phyloP scores from a whole-genome alignment of 2,888 invertebrate species.

The Melolontha melolontha region DNA sequence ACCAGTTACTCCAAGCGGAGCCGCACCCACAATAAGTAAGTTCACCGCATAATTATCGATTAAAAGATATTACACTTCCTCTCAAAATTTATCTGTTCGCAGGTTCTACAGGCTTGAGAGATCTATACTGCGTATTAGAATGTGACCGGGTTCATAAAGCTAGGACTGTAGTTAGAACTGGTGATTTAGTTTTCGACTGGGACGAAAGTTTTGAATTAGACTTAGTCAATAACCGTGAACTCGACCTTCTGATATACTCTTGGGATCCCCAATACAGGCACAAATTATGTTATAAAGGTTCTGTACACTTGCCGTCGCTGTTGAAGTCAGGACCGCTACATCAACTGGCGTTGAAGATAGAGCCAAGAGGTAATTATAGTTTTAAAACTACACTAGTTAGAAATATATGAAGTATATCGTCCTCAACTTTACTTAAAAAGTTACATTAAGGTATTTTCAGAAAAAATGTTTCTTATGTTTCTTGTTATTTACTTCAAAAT shows the following conservation, averaged over 20 bases:
- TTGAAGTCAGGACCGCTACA: constrained; percentile 85
- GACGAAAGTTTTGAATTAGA: constrained; percentile 99
- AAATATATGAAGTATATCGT: too few relatives aligned
- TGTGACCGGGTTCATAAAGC: constrained; percentile 97
- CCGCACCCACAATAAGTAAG: constrained; percentile 64
- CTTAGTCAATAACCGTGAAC: constrained; percentile 91
- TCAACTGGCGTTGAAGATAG: constrained; percentile 91
- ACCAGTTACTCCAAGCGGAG: constrained; percentile 74
- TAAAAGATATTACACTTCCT: neutral
- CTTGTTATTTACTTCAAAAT: too few relatives aligned
- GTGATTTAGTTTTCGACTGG: constrained; percentile 98
- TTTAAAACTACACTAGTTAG: neutral
- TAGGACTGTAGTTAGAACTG: constrained; percentile 93
- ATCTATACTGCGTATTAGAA: constrained; percentile 97
- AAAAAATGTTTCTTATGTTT: too few relatives aligned
- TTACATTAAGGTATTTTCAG: too few relatives aligned
- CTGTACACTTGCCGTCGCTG: constrained; percentile 85
- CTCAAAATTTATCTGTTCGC: constrained; percentile 35
- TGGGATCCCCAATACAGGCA: constrained; percentile 99
- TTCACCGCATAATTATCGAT: neutral
- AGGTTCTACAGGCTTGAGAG: constrained; percentile 75
- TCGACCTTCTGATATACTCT: constrained; percentile 96
- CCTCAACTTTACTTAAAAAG: too few relatives aligned
- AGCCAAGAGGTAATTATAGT: constrained; percentile 65
- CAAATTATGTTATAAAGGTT: constrained; percentile 93